Conservation (phyloP, 1,140 invertebrate genomes). For the Pogonomyrmex barbatus region DNA sequence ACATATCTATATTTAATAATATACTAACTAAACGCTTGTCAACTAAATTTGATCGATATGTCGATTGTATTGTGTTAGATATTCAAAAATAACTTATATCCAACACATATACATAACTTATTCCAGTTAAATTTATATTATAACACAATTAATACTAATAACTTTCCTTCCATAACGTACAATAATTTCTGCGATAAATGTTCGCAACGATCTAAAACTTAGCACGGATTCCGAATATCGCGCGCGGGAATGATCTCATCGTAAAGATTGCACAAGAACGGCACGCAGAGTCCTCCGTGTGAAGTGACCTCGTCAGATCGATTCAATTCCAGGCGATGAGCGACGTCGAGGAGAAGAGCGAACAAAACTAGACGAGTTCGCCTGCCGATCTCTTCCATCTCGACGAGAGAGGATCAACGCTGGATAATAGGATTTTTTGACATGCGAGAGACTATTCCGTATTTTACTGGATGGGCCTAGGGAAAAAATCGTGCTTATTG, state of each 20-base stretch:
- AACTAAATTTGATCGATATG: constrained; percentile 1
- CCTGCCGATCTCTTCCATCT: constrained; percentile 72
- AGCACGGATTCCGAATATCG: constrained; percentile 53
- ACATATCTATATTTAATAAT: not conserved
- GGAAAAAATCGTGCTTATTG: constrained; percentile 76
- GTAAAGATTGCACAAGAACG: constrained; percentile 53
- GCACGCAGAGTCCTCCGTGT: constrained; percentile 61
- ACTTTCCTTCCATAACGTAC: not conserved
- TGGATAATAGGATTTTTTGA: constrained; percentile 75
- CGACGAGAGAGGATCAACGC: constrained; percentile 72
- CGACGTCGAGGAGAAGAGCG: constrained; percentile 73
- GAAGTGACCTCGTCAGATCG: constrained; percentile 70
- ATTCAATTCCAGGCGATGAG: constrained; percentile 74
- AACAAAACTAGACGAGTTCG: constrained; percentile 74
- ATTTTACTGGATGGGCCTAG: constrained; percentile 56
- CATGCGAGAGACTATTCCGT: constrained; percentile 68
- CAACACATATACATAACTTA: not conserved
- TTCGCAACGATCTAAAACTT: constrained; percentile 37
- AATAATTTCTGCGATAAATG: constrained; percentile 34
- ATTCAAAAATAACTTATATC: not conserved
- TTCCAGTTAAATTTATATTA: constrained; percentile 26
- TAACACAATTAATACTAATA: not conserved
- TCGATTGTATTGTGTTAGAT: not conserved
- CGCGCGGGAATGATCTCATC: constrained; percentile 51
- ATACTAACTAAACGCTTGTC: not conserved